phyloP scores from a whole-genome alignment of 23 tunicate genomes.

The Botrylloides violaceus region DNA sequence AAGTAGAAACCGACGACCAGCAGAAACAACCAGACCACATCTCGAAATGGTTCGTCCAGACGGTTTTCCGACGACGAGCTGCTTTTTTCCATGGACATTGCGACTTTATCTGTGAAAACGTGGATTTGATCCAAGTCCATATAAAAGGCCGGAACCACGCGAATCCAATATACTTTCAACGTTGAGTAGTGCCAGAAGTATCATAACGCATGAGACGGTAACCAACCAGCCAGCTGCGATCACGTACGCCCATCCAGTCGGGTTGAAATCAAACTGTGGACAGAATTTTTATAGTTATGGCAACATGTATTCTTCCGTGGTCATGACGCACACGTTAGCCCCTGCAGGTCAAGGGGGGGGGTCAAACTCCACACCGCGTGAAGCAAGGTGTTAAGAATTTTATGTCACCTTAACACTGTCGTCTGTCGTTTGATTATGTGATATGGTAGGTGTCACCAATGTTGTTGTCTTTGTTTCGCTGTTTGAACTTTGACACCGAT shows the following conservation, averaged over 20 bases:
- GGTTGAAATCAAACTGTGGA: conserved; percentile 38
- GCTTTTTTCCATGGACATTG: not conserved
- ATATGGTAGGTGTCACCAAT: too few relatives aligned
- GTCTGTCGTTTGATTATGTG: too few relatives aligned
- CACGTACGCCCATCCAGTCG: conserved; percentile 85
- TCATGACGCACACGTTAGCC: too few relatives aligned
- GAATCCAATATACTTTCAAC: conserved; percentile 14
- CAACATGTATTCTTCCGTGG: too few relatives aligned
- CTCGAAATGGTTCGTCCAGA: not conserved
- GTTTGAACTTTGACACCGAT: too few relatives aligned
- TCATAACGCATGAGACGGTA: conserved; percentile 27
- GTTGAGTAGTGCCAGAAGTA: conserved; percentile 6
- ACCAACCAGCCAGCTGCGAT: conserved; percentile 72
- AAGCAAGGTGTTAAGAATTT: too few relatives aligned
- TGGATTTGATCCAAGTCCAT: not conserved
- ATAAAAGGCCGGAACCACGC: not conserved
- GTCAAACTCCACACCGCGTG: too few relatives aligned
- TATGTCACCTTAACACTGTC: too few relatives aligned
- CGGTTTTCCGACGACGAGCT: conserved; percentile 24
- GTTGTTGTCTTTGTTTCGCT: too few relatives aligned
- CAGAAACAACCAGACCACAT: not conserved
- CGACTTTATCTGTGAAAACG: not conserved
- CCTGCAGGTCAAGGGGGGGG: too few relatives aligned
- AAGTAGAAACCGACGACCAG: conserved; percentile 4
- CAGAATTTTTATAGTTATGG: too few relatives aligned